Percentiles rank a stretch among this genome's conserved stretches.
Evolutionary conservation across 2,888 invertebrate species (phyloP).

Genomic region (Sminthurinus aureus): DNA sequence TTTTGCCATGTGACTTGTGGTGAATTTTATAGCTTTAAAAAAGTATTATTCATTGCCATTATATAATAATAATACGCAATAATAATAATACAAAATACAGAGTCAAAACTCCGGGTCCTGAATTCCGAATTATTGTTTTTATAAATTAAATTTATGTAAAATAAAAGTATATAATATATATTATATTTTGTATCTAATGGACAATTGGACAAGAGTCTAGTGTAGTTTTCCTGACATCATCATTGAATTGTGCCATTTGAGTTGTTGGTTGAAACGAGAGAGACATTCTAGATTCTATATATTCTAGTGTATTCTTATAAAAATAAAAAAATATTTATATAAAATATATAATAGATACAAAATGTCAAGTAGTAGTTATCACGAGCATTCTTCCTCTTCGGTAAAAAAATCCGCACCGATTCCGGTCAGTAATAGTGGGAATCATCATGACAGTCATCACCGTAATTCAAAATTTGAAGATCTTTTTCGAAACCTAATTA

Average conservation of each 20-base stretch:
- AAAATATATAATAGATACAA: neutral
- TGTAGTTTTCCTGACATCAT: neutral
- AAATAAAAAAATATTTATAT: neutral
- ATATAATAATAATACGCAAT: too few relatives aligned
- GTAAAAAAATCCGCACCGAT: conserved; percentile 18
- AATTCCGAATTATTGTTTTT: neutral
- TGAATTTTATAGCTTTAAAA: neutral
- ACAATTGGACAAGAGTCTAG: neutral
- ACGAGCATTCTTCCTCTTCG: neutral
- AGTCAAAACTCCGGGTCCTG: neutral
- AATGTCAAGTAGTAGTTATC: conserved; percentile 11
- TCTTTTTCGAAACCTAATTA: conserved; percentile 54
- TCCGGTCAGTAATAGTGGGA: neutral
- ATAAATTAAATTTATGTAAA: neutral
- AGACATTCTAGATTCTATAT: neutral
- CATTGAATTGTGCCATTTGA: neutral
- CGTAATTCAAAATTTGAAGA: conserved; percentile 42
- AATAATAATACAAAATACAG: too few relatives aligned
- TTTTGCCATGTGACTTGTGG: neutral
- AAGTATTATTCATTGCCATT: too few relatives aligned
- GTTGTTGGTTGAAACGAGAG: neutral
- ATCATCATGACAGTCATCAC: conserved; percentile 24
- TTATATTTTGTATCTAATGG: too few relatives aligned
- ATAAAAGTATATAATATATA: too few relatives aligned
- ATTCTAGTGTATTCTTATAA: neutral